Percentiles rank a stretch among this genome's conserved stretches.
phyloP scores from a whole-genome alignment of 1,140 invertebrate genomes.

The Heliconius hermathena region DNA sequence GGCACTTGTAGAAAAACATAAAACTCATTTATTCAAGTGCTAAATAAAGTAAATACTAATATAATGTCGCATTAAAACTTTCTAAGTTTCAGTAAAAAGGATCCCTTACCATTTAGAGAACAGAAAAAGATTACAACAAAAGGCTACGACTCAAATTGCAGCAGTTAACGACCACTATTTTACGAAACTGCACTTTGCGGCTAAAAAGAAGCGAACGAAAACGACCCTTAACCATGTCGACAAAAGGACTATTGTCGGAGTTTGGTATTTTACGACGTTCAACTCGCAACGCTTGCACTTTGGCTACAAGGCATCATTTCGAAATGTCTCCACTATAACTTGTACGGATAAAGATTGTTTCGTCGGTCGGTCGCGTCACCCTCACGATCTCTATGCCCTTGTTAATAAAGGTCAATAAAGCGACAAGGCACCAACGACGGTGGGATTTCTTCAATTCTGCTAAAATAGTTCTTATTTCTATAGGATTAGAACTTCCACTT shows the following conservation, averaged over 20 bases:
- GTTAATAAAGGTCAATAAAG: conserved; percentile 1
- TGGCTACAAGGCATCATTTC: conserved; percentile 4
- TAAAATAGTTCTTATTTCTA: neutral
- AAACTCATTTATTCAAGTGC: neutral
- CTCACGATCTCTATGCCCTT: neutral
- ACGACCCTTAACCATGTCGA: neutral
- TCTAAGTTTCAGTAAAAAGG: neutral
- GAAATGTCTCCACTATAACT: conserved; percentile 12
- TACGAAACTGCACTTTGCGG: conserved; percentile 12
- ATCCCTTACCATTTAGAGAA: conserved; percentile 11
- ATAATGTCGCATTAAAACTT: neutral
- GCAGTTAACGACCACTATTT: conserved; percentile 18
- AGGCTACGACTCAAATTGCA: conserved; percentile 16
- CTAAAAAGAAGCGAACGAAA: conserved; percentile 17
- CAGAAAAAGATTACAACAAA: conserved; percentile 14
- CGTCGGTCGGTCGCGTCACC: neutral
- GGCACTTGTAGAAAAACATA: neutral
- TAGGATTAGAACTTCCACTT: neutral
- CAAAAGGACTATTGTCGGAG: conserved; percentile 7
- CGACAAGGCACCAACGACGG: neutral
- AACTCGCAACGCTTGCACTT: conserved; percentile 18
- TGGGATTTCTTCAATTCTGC: neutral
- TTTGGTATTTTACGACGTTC: conserved; percentile 2
- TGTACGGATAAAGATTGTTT: conserved; percentile 3
- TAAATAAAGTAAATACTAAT: neutral